phyloP scores from a whole-genome alignment of 1,140 invertebrate species.

The Pissodes strobi region DNA sequence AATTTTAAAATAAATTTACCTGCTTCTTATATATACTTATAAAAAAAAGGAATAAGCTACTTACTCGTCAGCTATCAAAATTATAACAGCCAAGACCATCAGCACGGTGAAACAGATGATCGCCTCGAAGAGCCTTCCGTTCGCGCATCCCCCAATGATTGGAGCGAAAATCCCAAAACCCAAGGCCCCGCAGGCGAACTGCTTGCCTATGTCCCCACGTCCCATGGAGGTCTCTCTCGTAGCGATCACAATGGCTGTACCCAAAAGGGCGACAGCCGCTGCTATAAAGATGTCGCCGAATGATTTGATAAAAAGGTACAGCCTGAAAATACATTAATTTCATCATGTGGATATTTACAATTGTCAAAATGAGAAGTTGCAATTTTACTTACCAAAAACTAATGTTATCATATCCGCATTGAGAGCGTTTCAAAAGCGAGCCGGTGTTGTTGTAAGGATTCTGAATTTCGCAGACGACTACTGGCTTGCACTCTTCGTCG shows the following conservation, averaged over 20 bases:
- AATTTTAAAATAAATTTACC: too few relatives aligned
- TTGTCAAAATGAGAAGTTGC: too few relatives aligned
- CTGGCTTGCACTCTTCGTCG: constrained; percentile 61
- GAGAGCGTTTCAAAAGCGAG: constrained; percentile 66
- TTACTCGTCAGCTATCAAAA: constrained; percentile 66
- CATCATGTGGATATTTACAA: too few relatives aligned
- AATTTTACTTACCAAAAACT: constrained; percentile 69
- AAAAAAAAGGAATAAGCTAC: constrained; percentile 37
- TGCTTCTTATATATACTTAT: too few relatives aligned
- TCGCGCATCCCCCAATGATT: constrained; percentile 60
- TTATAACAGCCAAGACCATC: constrained; percentile 66
- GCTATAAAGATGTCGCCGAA: constrained; percentile 78
- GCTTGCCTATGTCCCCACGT: constrained; percentile 76
- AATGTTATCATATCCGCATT: constrained; percentile 68
- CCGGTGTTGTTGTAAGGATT: constrained; percentile 68
- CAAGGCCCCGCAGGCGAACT: constrained; percentile 75
- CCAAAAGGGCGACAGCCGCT: constrained; percentile 70
- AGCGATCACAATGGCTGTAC: constrained; percentile 78
- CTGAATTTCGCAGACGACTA: constrained; percentile 69
- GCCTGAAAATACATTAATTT: constrained; percentile 36
- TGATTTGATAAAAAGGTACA: constrained; percentile 71
- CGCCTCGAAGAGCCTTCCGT: constrained; percentile 51
- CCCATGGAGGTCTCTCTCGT: constrained; percentile 78
- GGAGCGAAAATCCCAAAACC: constrained; percentile 74
- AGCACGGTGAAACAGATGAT: constrained; percentile 65